Percentiles rank a stretch among this genome's conserved stretches.
Conservation (phyloP, 2,888 invertebrate species). For the Gastrophysa polygoni region DNA sequence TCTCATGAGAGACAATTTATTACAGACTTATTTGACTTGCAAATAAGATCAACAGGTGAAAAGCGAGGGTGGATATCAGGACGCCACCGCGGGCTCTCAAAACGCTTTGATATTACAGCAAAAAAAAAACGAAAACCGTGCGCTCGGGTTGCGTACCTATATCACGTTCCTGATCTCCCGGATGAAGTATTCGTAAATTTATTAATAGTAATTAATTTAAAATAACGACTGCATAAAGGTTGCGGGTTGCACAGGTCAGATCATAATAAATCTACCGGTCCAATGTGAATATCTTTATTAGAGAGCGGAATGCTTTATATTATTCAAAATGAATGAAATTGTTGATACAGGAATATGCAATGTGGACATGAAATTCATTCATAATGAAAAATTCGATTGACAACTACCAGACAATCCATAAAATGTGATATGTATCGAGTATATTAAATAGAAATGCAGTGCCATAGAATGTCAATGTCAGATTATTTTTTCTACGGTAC, state of each 20-base stretch:
- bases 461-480: too few species aligned
- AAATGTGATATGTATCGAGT: too few species aligned
- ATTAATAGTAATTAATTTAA: slow-evolving; percentile 39
- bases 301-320: not conserved
- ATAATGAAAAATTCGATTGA: too few species aligned
- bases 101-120: slow-evolving; percentile 33
- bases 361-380: too few species aligned
- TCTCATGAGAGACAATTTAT: slow-evolving; percentile 39
- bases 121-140: slow-evolving; percentile 23
- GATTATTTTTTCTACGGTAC: too few species aligned
- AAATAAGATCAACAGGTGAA: slow-evolving; percentile 53
- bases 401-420: too few species aligned
- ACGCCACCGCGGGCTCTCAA: slow-evolving; percentile 42
- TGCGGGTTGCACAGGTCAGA: slow-evolving; percentile 25
- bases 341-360: too few species aligned
- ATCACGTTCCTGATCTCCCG: slow-evolving; percentile 37
- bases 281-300: not conserved
- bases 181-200: slow-evolving; percentile 40
- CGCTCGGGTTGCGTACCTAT: slow-evolving; percentile 28
- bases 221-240: slow-evolving; percentile 29
- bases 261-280: slow-evolving; percentile 30
- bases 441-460: too few species aligned
- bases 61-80: slow-evolving; percentile 50
- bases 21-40: slow-evolving; percentile 47
- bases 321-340: not conserved